Base-by-base conservation (phyloP, 1,140 invertebrate genomes). In the Anadara kagoshimensis region DNA sequence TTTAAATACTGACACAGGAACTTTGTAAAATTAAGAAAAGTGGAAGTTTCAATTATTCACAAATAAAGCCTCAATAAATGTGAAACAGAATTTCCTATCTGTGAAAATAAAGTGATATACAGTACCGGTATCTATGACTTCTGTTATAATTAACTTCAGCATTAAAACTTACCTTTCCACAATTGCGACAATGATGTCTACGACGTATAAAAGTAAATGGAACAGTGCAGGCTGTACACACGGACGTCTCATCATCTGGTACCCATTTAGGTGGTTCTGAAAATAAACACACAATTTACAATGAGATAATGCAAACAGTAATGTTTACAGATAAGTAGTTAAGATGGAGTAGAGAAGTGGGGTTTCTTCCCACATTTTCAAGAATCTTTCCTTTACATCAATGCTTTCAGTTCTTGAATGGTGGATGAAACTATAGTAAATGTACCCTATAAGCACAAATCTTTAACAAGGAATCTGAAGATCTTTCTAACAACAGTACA, bases 171-270 rank as follows among this genome's bases (percentile, higher is more conserved):
- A 92, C 92, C 88, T 92, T 93, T 80, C 95, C 95, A 90, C 95
- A 97, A 85, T 96, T 97, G 81, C 97, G 91, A 87, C 98, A 99
- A 87, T 99, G 97, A 89, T 99, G 98, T 24, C 97, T 91, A 10
- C 98, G 92, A 43, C 97, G 92, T 57, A 99, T 95, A 66, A 99
- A 94, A 7, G 97, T 99, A 89, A 99, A 99, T 71, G 93, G 93
- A 7, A 94, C 93, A 56, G 93, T 92, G 86, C 98, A 99, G 12
- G 95, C 93, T 93, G 98, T 97, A 88, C 98, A 99, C 54, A 94
- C 92, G 0, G 95, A 90, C 24, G 94, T 93, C 78, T 95, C 93
- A 22, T 92, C 92, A 87, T 97, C 96, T 0, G 95, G 95, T 61
- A 97, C 92, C 96, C 96, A 97, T 45, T 93, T 92, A 0, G 97